phyloP scores from a whole-genome alignment of 2,113 vertebrate species.

The Mormyrus lacerda region DNA sequence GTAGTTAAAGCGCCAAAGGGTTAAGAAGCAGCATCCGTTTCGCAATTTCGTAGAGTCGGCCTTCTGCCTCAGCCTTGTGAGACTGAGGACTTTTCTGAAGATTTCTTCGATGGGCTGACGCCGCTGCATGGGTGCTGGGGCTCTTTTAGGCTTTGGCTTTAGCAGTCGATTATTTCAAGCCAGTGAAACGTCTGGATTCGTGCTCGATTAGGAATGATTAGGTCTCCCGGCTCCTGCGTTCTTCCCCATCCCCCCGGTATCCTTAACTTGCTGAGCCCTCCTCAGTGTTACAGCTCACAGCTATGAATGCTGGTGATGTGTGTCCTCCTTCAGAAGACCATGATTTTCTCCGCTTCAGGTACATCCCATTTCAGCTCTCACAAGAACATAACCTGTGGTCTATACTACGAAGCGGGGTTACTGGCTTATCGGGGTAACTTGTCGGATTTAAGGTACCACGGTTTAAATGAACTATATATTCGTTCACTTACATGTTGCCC shows the following conservation, averaged over 20 bases:
- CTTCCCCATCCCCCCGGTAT: no score
- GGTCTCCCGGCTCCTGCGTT: background rate
- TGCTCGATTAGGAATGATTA: background rate
- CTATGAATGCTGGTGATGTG: background rate
- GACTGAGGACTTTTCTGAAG: background rate
- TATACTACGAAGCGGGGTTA: no score
- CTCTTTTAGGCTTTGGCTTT: background rate
- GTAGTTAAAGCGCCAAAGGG: background rate
- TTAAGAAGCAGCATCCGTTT: background rate
- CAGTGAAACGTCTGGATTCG: background rate
- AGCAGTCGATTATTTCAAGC: background rate
- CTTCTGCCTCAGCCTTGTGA: background rate
- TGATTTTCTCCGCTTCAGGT: background rate
- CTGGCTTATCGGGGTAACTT: no score
- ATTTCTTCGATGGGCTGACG: background rate
- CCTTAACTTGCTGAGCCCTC: background rate
- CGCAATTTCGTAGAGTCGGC: background rate
- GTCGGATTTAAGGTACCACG: no score
- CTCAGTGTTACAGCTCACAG: background rate
- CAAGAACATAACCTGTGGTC: background rate
- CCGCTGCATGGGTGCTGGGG: background rate
- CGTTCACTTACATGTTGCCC: no score
- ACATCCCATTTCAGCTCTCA: background rate
- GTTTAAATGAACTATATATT: no score
- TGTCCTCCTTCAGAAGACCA: background rate